phyloP scores from a whole-genome alignment of 2,797 vertebrate genomes.

The Lacerta viridis region DNA sequence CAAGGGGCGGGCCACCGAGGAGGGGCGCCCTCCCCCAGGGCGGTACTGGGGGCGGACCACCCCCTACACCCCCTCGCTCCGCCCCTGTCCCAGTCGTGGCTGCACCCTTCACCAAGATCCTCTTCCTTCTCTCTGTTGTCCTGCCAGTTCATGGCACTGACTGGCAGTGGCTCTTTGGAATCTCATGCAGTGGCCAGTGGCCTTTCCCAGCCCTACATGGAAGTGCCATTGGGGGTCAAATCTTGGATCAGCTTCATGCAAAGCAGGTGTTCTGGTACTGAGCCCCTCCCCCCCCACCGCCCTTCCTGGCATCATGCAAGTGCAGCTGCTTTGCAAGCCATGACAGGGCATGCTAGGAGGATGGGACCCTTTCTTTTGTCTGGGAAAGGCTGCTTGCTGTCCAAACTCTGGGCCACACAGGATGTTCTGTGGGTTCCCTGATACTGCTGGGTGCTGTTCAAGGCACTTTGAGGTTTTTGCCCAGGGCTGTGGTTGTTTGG shows the following conservation, averaged over 20 bases:
- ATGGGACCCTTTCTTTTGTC: not conserved
- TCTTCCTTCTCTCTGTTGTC: too few relatives aligned
- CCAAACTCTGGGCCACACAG: not conserved
- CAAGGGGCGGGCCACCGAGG: too few relatives aligned
- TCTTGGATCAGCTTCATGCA: not conserved
- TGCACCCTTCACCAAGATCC: too few relatives aligned
- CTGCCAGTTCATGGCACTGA: too few relatives aligned
- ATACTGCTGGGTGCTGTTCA: too few relatives aligned
- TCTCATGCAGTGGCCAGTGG: too few relatives aligned
- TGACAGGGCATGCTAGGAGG: not conserved
- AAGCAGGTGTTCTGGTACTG: not conserved
- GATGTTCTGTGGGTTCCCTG: not conserved
- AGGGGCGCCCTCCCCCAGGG: too few relatives aligned
- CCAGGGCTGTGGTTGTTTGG: not conserved
- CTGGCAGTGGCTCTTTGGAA: not conserved
- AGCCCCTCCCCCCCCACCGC: too few relatives aligned
- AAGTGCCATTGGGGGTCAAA: not conserved
- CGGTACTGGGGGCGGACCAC: too few relatives aligned
- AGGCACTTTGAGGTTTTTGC: not conserved
- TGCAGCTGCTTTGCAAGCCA: not conserved
- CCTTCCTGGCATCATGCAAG: not conserved
- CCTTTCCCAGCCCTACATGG: not conserved
- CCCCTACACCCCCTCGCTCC: too few relatives aligned
- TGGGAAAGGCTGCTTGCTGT: too few relatives aligned
- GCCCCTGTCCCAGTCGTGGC: too few relatives aligned